A percentile compares a stretch with the other conserved stretches of the same genome.
Conservation (phyloP, 1,140 invertebrate species). For the Matsumurasca onukii region DNA sequence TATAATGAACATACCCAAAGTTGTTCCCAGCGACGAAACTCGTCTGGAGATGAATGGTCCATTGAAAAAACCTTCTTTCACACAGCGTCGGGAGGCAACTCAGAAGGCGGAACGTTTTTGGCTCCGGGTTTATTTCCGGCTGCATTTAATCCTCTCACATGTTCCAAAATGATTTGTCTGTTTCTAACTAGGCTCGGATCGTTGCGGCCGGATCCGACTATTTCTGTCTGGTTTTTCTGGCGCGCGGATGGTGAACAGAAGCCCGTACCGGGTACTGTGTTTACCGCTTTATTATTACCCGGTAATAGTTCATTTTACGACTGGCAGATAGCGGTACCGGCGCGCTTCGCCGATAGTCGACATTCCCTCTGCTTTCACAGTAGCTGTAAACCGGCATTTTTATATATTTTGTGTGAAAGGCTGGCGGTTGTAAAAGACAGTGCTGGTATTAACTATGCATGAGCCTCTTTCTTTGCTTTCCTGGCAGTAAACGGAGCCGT, state of each 20-base stretch:
- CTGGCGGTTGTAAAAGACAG: not conserved
- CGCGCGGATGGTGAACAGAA: not conserved
- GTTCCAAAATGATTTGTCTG: not conserved
- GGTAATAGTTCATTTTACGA: slow-evolving; percentile 14
- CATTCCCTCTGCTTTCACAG: not conserved
- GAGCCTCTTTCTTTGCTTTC: not conserved
- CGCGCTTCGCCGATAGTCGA: not conserved
- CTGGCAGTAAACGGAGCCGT: not conserved
- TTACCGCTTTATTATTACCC: not conserved
- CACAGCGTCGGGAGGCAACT: not conserved
- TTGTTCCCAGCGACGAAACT: too few species aligned
- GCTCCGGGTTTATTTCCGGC: not conserved
- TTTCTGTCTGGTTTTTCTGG: not conserved
- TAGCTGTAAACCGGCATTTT: slow-evolving; percentile 2
- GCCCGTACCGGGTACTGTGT: too few species aligned
- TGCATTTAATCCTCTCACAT: not conserved
- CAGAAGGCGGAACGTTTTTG: not conserved
- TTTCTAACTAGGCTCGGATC: not conserved
- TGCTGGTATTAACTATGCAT: slow-evolving; percentile 12
- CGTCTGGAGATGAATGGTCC: too few species aligned
- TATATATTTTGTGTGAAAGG: slow-evolving; percentile 17
- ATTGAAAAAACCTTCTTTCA: too few species aligned
- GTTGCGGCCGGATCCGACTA: not conserved
- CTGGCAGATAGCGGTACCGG: not conserved
- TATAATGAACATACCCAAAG: too few species aligned